phyloP scores from a whole-genome alignment of 2,888 invertebrate species.

The Gisinianus flammeolus region DNA sequence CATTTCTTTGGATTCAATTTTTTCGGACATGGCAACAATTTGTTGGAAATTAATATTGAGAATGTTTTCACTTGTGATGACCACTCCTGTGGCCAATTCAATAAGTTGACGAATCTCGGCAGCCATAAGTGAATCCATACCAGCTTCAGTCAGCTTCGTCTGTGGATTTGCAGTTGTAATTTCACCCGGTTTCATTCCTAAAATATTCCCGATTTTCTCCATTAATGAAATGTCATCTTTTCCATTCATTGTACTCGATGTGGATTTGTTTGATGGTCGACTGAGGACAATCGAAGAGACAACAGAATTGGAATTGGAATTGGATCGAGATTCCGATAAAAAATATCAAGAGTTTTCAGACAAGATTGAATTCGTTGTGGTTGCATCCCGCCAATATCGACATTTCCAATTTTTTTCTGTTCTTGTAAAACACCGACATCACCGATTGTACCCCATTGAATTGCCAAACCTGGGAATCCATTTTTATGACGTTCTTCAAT shows the following conservation, averaged over 20 bases:
- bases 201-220: not conserved
- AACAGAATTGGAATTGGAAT: conserved; percentile 72
- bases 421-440: conserved; percentile 71
- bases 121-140: conserved; percentile 97
- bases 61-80: no score
- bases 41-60: no score
- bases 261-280: conserved; percentile 69
- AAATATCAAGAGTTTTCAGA: conserved; percentile 69
- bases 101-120: conserved; percentile 93
- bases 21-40: no score
- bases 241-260: conserved; percentile 66
- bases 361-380: conserved; percentile 87
- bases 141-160: conserved; percentile 79
- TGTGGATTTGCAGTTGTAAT: conserved; percentile 59
- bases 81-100: no score
- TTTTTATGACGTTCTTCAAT: not conserved
- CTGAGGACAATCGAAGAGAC: conserved; percentile 85
- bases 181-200: conserved; percentile 10
- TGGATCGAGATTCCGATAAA: conserved; percentile 74
- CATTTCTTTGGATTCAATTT: no score
- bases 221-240: conserved; percentile 58
- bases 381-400: conserved; percentile 64
- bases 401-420: no score
- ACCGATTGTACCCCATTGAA: conserved; percentile 67
- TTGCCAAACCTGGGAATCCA: not conserved